Percentiles rank a stretch among this genome's conserved stretches.
phyloP scores from a whole-genome alignment of 2,888 invertebrate species.

The Chloroclystis v-ata region DNA sequence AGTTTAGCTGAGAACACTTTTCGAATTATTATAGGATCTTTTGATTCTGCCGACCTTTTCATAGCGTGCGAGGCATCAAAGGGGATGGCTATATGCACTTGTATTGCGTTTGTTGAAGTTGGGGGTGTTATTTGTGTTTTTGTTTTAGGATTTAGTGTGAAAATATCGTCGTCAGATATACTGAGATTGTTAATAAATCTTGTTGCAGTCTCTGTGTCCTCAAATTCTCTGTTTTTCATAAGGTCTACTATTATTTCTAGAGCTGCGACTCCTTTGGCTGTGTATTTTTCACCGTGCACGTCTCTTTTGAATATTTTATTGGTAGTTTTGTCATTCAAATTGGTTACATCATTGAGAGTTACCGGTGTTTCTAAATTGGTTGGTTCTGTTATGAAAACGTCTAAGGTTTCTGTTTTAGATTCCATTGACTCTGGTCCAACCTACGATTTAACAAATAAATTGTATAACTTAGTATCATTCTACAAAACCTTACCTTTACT shows the following conservation, averaged over 20 bases:
- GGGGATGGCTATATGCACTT: conserved; percentile 59
- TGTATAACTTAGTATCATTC: too few species aligned
- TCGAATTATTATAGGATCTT: conserved; percentile 34
- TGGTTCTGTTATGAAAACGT: neutral
- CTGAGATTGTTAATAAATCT: neutral
- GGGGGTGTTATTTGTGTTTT: neutral
- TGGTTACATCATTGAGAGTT: neutral
- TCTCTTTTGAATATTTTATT: conserved; percentile 32
- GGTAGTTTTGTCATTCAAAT: neutral
- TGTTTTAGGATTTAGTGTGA: neutral
- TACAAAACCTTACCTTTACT: too few species aligned
- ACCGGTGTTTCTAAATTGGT: neutral
- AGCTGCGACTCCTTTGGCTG: conserved; percentile 57
- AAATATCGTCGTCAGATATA: neutral
- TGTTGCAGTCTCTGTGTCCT: neutral
- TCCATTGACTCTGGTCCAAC: too few species aligned
- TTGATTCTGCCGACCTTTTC: conserved; percentile 40
- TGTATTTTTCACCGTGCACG: conserved; percentile 33
- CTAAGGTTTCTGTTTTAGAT: too few species aligned
- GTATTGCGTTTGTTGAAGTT: conserved; percentile 42
- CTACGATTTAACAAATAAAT: too few species aligned
- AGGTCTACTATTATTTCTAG: conserved; percentile 58
- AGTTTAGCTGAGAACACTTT: conserved; percentile 58
- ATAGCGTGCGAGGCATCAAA: conserved; percentile 30
- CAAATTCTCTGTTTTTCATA: conserved; percentile 7